Conservation (phyloP, 2,797 vertebrate species). For the Eurystomus glaucurus region DNA sequence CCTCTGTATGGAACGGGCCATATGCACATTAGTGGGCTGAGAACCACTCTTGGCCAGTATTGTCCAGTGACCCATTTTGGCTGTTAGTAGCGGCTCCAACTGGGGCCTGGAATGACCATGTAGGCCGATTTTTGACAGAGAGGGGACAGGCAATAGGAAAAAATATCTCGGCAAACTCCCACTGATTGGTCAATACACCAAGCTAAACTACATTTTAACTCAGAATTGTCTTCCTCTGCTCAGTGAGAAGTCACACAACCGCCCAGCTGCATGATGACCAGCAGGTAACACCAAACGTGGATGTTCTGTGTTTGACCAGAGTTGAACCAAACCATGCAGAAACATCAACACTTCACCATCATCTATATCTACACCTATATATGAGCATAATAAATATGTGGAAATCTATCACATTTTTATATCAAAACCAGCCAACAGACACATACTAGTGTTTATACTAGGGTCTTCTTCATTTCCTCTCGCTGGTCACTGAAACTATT, state of each 20-base stretch:
- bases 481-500: neutral
- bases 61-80: neutral
- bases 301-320: neutral
- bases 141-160: neutral
- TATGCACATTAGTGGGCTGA: accelerated
- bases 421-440: neutral
- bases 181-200: neutral
- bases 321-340: neutral
- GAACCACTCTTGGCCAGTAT: neutral
- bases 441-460: neutral
- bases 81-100: neutral
- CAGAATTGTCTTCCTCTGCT: neutral
- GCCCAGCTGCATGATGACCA: neutral
- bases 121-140: neutral
- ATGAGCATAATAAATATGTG: accelerated
- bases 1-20: neutral
- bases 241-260: neutral
- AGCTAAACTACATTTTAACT: neutral
- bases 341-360: neutral
- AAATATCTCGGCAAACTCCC: neutral
- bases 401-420: neutral
- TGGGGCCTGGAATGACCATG: neutral
- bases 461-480: neutral
- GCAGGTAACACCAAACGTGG: too few relatives aligned
- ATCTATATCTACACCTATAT: neutral